Conservation (phyloP, 1,140 invertebrate species). For the Atopsyche davidsoni region DNA sequence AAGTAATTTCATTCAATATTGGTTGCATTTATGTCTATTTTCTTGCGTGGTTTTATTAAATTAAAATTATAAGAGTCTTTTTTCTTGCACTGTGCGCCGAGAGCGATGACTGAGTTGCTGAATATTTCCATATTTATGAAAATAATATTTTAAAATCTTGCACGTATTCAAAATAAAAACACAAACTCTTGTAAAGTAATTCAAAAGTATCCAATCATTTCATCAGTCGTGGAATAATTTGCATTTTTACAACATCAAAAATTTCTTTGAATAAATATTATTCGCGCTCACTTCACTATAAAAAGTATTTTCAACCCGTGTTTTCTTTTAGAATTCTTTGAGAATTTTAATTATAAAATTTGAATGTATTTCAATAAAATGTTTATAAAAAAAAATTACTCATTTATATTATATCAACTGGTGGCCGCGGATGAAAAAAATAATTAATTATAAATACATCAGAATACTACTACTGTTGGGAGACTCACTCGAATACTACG, state of each 20-base stretch:
- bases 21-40: no score
- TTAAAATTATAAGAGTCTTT: slow-evolving; percentile 2
- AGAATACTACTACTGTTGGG: not conserved
- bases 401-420: no score
- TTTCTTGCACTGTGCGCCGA: slow-evolving; percentile 3
- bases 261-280: no score
- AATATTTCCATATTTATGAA: slow-evolving; percentile 13
- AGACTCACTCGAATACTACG: not conserved
- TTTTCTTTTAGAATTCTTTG: no score
- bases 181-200: slow-evolving; percentile 2
- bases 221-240: not conserved
- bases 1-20: no score
- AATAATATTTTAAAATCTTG: slow-evolving; percentile 11
- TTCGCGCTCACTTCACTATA: no score
- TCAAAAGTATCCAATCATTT: slow-evolving; percentile 7
- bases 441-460: not conserved
- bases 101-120: not conserved
- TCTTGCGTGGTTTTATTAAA: no score
- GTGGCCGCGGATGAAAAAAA: not conserved
- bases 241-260: not conserved
- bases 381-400: no score
- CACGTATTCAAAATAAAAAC: slow-evolving; percentile 18
- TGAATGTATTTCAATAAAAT: no score
- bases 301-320: no score
- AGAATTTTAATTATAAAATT: no score